A percentile compares a stretch with the other conserved stretches of the same genome.
Conservation (phyloP, 2,113 vertebrate species). For the Spea bombifrons region DNA sequence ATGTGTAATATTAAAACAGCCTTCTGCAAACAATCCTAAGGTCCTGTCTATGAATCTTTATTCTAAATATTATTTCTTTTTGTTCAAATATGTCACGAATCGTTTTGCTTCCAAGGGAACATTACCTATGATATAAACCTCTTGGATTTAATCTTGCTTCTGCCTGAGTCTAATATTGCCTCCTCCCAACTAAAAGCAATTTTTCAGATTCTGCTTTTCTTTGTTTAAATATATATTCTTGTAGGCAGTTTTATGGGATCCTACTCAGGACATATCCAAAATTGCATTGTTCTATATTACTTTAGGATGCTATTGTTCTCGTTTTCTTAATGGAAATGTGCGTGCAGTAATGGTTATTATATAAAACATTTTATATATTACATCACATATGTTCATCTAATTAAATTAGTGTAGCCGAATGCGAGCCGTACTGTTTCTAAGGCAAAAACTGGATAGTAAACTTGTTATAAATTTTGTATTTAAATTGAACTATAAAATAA, state of each 20-base stretch:
- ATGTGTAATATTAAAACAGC: not conserved
- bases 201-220: not conserved
- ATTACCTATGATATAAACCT: not conserved
- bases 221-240: slow-evolving; percentile 1
- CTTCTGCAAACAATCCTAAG: not conserved
- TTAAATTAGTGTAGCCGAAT: no score
- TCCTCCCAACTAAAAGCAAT: not conserved
- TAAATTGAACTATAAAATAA: no score
- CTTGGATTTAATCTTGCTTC: not conserved
- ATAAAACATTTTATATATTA: no score
- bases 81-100: not conserved
- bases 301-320: no score
- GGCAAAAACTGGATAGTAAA: no score
- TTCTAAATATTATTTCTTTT: not conserved
- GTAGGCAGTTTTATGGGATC: not conserved
- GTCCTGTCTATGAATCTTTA: not conserved
- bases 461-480: no score
- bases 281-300: no score
- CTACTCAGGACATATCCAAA: not conserved
- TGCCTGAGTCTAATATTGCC: not conserved
- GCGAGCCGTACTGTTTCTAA: no score
- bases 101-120: not conserved
- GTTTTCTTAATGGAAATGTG: no score
- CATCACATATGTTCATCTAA: no score
- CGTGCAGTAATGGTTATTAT: no score